phyloP scores from a whole-genome alignment of 2,888 invertebrate species.

The Tholera decimalis region DNA sequence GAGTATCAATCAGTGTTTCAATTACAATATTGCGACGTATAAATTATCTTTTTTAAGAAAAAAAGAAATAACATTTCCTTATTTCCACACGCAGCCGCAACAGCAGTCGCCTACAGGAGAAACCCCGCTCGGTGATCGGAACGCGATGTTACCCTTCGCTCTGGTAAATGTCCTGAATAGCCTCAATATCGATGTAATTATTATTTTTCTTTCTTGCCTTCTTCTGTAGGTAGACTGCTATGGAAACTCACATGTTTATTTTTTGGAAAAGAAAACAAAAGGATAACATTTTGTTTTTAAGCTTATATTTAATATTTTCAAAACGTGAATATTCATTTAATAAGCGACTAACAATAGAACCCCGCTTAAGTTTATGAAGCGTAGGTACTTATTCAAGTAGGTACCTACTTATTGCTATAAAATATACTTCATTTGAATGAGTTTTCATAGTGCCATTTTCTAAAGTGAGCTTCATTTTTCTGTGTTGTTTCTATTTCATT shows the following conservation, averaged over 20 bases:
- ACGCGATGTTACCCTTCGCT: slow-evolving; percentile 89
- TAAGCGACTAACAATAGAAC: slow-evolving; percentile 31
- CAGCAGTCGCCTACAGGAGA: slow-evolving; percentile 88
- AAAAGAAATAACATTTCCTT: slow-evolving; percentile 46
- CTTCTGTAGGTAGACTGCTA: slow-evolving; percentile 52
- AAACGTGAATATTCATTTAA: slow-evolving; percentile 33
- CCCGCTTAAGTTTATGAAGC: slow-evolving; percentile 54
- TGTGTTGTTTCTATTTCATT: slow-evolving; percentile 52
- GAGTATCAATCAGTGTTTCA: not conserved
- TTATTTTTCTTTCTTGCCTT: slow-evolving; percentile 72
- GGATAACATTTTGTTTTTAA: not conserved
- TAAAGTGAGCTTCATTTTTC: slow-evolving; percentile 58
- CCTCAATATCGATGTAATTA: slow-evolving; percentile 91
- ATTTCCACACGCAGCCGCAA: slow-evolving; percentile 80
- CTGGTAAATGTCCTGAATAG: slow-evolving; percentile 91
- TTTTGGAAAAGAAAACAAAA: not conserved
- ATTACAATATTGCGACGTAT: not conserved
- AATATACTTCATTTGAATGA: slow-evolving; percentile 66
- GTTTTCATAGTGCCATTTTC: slow-evolving; percentile 67
- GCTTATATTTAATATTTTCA: not conserved
- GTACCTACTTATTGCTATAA: slow-evolving; percentile 34
- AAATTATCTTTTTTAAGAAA: not conserved
- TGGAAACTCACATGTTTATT: slow-evolving; percentile 70
- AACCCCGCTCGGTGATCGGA: slow-evolving; percentile 83
- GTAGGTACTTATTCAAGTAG: slow-evolving; percentile 51